Conservation (phyloP, 2,888 invertebrate species). For the Lepidonotus clava region DNA sequence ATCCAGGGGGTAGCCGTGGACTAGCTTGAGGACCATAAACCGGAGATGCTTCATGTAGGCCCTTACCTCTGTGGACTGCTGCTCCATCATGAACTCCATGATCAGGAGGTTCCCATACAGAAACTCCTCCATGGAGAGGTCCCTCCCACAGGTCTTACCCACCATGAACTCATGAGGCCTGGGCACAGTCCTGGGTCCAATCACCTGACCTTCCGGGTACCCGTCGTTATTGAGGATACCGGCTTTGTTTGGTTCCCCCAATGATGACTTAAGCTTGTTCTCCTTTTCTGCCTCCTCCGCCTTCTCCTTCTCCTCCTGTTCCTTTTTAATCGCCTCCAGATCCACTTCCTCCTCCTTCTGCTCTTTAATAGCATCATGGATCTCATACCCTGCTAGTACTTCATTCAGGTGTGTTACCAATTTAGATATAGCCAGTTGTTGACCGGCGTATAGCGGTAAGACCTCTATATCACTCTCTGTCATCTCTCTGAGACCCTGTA, state of each 20-base stretch:
- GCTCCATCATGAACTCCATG: slow-evolving; percentile 43
- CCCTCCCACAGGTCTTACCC: slow-evolving; percentile 15
- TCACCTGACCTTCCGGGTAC: background rate
- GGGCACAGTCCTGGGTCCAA: background rate
- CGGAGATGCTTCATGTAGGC: slow-evolving; percentile 37
- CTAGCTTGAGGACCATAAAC: slow-evolving; percentile 37
- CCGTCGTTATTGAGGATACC: slow-evolving; percentile 8
- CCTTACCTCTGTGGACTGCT: slow-evolving; percentile 14
- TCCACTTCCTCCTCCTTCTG: background rate
- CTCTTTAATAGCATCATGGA: slow-evolving; percentile 24
- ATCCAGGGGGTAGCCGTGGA: slow-evolving; percentile 43
- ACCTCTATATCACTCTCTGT: background rate
- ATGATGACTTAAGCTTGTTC: background rate
- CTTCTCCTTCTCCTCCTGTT: background rate
- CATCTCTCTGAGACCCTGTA: background rate
- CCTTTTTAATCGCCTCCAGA: background rate
- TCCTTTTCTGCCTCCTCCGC: background rate
- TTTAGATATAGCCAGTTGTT: slow-evolving; percentile 36
- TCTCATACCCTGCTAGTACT: background rate
- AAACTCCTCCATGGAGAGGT: slow-evolving; percentile 16
- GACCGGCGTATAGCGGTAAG: slow-evolving; percentile 5
- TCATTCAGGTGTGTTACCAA: slow-evolving; percentile 21
- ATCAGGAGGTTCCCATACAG: slow-evolving; percentile 29
- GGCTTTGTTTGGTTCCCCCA: background rate
- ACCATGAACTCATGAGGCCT: slow-evolving; percentile 43